Percentiles rank a stretch among this genome's conserved stretches.
Conservation (phyloP, 1,140 invertebrate species). For the Hyles euphorbiae region DNA sequence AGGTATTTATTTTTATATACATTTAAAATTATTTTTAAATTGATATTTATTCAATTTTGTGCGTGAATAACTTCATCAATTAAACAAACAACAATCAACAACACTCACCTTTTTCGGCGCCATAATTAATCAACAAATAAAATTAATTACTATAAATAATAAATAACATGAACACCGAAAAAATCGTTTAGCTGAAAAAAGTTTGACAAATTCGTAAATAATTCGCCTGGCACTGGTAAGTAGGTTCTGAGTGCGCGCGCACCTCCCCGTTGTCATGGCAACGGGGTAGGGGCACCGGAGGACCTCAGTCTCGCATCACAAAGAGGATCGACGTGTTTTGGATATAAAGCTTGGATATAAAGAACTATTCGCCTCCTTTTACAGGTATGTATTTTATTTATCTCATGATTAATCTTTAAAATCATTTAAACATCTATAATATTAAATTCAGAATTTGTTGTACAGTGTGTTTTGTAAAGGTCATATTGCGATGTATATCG, state of each 20-base stretch:
- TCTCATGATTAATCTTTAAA: no score
- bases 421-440: no score
- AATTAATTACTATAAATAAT: conserved; percentile 17
- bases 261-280: conserved; percentile 43
- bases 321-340: not conserved
- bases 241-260: conserved; percentile 52
- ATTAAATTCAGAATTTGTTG: no score
- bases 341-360: not conserved
- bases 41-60: no score
- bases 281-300: conserved; percentile 31
- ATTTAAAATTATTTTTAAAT: no score
- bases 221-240: conserved; percentile 30
- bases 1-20: no score
- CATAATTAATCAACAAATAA: conserved; percentile 34
- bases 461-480: no score
- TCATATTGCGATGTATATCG: no score
- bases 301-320: conserved; percentile 10
- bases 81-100: not conserved
- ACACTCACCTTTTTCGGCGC: conserved; percentile 61
- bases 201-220: conserved; percentile 47
- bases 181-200: conserved; percentile 26
- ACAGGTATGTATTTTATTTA: not conserved
- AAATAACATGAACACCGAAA: conserved; percentile 18
- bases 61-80: no score
- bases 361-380: not conserved